Evolutionary conservation across 2,888 invertebrate species (phyloP).

Genomic region (Smittia sp.): DNA sequence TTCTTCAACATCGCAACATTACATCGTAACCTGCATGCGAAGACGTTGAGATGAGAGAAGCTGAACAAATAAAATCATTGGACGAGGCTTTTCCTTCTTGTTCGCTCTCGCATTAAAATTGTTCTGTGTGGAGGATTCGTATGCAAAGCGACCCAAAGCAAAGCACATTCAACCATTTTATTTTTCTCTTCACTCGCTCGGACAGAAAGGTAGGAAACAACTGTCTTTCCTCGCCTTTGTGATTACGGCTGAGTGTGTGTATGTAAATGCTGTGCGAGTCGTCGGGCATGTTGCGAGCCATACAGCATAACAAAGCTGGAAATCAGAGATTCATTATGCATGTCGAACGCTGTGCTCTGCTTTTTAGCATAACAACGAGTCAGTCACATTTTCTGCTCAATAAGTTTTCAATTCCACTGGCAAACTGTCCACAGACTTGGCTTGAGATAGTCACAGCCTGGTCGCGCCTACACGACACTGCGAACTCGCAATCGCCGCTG

Average conservation of each 20-base stretch:
- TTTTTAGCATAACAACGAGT: not conserved
- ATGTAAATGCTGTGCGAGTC: slow-evolving; percentile 19
- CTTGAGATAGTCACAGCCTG: not conserved
- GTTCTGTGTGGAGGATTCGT: not conserved
- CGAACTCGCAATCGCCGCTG: too few relatives aligned
- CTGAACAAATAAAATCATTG: not conserved
- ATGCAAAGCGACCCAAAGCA: slow-evolving; percentile 25
- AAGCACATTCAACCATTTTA: slow-evolving; percentile 34
- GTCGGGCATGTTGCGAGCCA: slow-evolving; percentile 13
- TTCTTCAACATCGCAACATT: not conserved
- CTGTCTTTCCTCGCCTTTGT: slow-evolving; percentile 24
- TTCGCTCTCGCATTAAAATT: too few relatives aligned
- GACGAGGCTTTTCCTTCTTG: not conserved
- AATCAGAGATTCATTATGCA: slow-evolving; percentile 32
- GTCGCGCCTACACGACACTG: not conserved
- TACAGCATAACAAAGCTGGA: slow-evolving; percentile 30
- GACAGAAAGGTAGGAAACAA: slow-evolving; percentile 6
- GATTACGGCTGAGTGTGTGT: slow-evolving; percentile 30
- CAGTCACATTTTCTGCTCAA: not conserved
- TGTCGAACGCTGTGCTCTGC: not conserved
- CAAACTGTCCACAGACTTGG: not conserved
- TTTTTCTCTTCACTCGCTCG: slow-evolving; percentile 5
- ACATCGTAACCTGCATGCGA: too few relatives aligned
- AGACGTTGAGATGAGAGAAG: not conserved
- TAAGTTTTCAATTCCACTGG: not conserved